Evolutionary conservation across 2,113 vertebrate genomes (phyloP), one percentile per base, ranked within the genome.

Genomic region (Gasterosteus nipponicus): DNA sequence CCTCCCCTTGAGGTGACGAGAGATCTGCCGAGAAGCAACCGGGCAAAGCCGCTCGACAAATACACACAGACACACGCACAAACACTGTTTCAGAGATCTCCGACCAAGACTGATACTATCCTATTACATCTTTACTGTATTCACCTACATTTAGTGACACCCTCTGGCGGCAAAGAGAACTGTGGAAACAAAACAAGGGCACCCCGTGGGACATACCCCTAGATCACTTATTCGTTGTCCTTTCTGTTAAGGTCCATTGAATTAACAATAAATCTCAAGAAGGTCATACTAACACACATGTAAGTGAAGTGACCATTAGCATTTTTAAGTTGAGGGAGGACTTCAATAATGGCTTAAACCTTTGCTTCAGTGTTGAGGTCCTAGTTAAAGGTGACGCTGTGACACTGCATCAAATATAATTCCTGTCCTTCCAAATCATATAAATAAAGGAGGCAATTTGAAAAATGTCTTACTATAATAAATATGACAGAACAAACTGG

Each of bases 1-100:
- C 90, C 90, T 92, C 91, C 87, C 86, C 83, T 62, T 47, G 87
- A 91, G 89, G 82, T 88, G 92, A 90, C 71, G 54, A 88, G 89
- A 82, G 86, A 89, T 85, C 91, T 90, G 89, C 84, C 1, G 88
- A 84, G 88, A 88, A 77, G 77, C 77, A 38, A 81, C 65, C 56
- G 38, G 82, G 76, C 67, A 86, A 89, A 90, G 88, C 88, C 68
- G 81, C 79, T 91, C 62, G 1, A 80, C 86, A 89, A 92, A 92
- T 77, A 91, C 15, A 82, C 81, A 76, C 73, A 89, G 51, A 80
- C n/a, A 49, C 4, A 16, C 19, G 69, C 47, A 70, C 16, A 44
- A 0, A 33, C 0, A 29, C 10, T 16, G 42, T 68, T 46, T 19
- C 14, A 56, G 6, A 47, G 44, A 57, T 51, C 11, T 68, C 2